Conservation (phyloP, 2,113 vertebrate genomes). For the Ellobius talpinus region DNA sequence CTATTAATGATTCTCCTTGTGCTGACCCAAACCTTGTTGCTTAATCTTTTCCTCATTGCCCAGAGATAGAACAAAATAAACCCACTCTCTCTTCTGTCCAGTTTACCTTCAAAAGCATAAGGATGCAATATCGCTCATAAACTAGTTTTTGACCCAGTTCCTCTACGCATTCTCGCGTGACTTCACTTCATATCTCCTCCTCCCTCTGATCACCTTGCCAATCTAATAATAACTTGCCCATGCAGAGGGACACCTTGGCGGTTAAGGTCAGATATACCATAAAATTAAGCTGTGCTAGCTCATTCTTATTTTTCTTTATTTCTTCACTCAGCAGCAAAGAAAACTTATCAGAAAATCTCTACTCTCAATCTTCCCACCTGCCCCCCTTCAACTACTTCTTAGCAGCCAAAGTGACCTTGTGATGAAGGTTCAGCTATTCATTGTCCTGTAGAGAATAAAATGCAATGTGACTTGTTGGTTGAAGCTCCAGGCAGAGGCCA, state of each 20-base stretch:
- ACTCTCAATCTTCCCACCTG: not conserved
- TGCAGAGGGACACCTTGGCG: not conserved
- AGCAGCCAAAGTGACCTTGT: not conserved
- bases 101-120: conserved; percentile 13
- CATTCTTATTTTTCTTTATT: not conserved
- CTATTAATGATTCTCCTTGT: not conserved
- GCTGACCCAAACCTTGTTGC: not conserved
- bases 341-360: conserved; percentile 7
- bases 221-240: not conserved
- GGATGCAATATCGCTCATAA: not conserved
- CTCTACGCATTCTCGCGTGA: not conserved
- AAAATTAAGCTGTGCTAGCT: conserved; percentile 29
- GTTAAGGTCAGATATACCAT: not conserved
- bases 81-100: not conserved
- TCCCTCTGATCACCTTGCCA: not conserved
- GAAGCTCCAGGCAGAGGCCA: not conserved
- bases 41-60: not conserved
- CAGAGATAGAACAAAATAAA: not conserved
- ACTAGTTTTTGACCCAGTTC: not conserved
- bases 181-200: not conserved
- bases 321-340: conserved; percentile 6
- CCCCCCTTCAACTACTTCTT: conserved; percentile 20
- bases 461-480: not conserved
- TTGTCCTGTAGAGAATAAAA: not conserved
- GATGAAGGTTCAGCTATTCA: not conserved